Evolutionary conservation across 1,140 invertebrate genomes (phyloP).

Genomic region (Diploscapter pachys): DNA sequence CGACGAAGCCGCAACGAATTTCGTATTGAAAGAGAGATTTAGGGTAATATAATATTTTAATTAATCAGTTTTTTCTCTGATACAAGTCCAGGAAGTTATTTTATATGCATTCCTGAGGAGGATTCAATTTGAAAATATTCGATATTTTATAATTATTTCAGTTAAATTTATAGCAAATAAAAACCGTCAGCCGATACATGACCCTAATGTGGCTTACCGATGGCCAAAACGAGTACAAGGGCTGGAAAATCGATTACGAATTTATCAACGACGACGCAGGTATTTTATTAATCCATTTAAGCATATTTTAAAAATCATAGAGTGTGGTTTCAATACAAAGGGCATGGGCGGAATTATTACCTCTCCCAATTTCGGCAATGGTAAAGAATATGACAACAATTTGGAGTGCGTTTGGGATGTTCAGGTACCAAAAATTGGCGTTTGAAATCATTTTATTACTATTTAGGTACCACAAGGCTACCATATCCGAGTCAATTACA

Average conservation of each 20-base stretch:
- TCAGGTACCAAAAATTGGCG: not conserved
- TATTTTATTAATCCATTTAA: too few species aligned
- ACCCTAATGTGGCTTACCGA: constrained; percentile 47
- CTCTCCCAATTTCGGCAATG: constrained; percentile 43
- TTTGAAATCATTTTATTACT: not conserved
- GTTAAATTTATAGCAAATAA: constrained; percentile 28
- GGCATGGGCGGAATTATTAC: constrained; percentile 42
- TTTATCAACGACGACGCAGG: constrained; percentile 55
- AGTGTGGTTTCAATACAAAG: constrained; percentile 47
- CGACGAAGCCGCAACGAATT: not conserved
- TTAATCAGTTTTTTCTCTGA: too few species aligned
- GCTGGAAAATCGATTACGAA: constrained; percentile 32
- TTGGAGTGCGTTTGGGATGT: constrained; percentile 53
- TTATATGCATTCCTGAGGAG: too few species aligned
- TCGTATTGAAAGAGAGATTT: not conserved
- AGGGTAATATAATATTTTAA: not conserved
- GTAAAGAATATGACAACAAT: constrained; percentile 48
- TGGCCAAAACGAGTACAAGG: constrained; percentile 5
- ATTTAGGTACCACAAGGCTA: constrained; percentile 48
- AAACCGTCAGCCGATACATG: constrained; percentile 42
- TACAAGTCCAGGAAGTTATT: too few species aligned
- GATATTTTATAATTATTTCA: not conserved
- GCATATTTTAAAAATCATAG: too few species aligned
- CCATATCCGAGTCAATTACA: constrained; percentile 46
- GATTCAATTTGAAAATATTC: not conserved